Base-by-base conservation (phyloP, 1,140 invertebrate species). In the Drosophila setifemur region DNA sequence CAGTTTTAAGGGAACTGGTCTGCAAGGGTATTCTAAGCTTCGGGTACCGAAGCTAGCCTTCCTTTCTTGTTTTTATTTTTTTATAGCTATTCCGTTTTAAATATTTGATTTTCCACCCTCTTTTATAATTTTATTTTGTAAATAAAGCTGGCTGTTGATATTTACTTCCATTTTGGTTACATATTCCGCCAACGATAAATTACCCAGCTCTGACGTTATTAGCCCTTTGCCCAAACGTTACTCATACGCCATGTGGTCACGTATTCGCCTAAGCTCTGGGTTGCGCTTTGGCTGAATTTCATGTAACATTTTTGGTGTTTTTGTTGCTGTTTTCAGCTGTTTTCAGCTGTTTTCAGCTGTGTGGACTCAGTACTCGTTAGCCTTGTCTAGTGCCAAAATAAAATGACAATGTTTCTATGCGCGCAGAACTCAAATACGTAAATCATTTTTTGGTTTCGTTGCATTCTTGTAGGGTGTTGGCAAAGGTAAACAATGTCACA, bases 401-500 rank as follows among this genome's bases (percentile, higher is more conserved):
- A 66, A 66, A 66, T 66, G 58, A 49, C 61, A 64, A 49, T 61
- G 67, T 71, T 71, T 70, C 26, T 67, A 70, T 39, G 67, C 39
- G 57, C 57, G 18, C 64, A 37, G 12, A 71, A 60, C 39, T 60
- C 37, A 39, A 70, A 61, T 69, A n/a, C 66, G 66, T 70, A 70
- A 70, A 70, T 70, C 67, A 70, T 49, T 61, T 61, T 66, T 33
- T 11, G 9, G 19, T 21, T 11, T 23, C 29, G 29, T 11, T 33
- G 29, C 26, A 9, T 45, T 48, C 47, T 29, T 18, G 48, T 43
- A 21, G 26, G 53, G 28, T 47, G 64, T 54, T 83, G 61, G 35
- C 79, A 60, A 78, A 78, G 78, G 78, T 83, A 85, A 83, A 85
- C 74, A 85, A 49, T 73, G 79, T 79, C 78, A 85, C 50, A 78